Conservation (phyloP, 30 jellyfish, hydroid and myxozoan species). For the Catostylus mosaicus region DNA sequence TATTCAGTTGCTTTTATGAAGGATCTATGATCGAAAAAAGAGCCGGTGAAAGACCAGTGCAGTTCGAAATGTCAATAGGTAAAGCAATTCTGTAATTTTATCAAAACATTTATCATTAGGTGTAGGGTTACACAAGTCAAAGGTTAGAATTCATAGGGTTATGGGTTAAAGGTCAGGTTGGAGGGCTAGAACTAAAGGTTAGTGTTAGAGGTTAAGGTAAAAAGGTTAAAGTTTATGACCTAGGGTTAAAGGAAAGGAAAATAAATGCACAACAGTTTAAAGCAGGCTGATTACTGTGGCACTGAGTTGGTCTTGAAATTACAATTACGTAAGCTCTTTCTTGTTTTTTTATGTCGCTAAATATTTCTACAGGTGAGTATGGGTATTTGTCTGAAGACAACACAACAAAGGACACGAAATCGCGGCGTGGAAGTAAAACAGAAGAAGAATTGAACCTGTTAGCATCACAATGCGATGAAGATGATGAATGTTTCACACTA, state of each 20-base stretch:
- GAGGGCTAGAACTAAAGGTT: too few species aligned
- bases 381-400: conserved; percentile 22
- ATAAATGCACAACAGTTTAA: too few species aligned
- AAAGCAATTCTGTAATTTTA: background rate
- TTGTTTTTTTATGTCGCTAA: background rate
- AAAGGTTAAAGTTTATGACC: too few species aligned
- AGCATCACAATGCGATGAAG: conserved; percentile 6
- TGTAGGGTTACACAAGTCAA: too few species aligned
- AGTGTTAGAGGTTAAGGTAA: too few species aligned
- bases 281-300: background rate
- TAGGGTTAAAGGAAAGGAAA: too few species aligned
- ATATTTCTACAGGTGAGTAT: conserved; percentile 13
- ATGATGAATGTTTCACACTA: conserved; percentile 15
- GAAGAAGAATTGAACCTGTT: conserved; percentile 42
- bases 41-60: conserved; percentile 37
- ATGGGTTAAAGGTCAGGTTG: too few species aligned
- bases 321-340: too few species aligned
- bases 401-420: conserved; percentile 15
- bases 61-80: conserved; percentile 74
- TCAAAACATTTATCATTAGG: background rate
- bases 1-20: conserved; percentile 66
- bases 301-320: background rate
- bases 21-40: conserved; percentile 62
- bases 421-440: conserved; percentile 4
- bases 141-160: too few species aligned